These are phyloP conservation scores for Tachystola acroxantha DNA, from an alignment of 2,888 invertebrate species.

Conservation along the genomic window DNA sequence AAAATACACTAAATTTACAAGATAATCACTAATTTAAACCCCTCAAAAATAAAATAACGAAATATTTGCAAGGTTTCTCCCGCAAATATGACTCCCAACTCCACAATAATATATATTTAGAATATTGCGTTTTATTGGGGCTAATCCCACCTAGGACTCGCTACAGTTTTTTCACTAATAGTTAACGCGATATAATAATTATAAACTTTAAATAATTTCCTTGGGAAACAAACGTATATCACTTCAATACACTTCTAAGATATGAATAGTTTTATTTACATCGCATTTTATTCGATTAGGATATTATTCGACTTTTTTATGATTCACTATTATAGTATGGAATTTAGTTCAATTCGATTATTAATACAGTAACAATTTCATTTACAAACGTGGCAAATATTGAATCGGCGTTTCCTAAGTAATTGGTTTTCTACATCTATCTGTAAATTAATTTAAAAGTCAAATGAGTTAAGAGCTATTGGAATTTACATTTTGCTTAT, in stretches of 20 bases:
- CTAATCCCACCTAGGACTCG: conserved; percentile 34
- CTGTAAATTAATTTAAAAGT: too few relatives aligned
- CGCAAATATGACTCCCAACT: too few relatives aligned
- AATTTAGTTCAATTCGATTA: conserved; percentile 20
- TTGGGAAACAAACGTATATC: conserved; percentile 70
- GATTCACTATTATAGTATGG: conserved; percentile 4
- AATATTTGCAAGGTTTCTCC: too few relatives aligned
- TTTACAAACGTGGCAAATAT: neutral
- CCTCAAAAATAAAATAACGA: too few relatives aligned
- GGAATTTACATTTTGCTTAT: conserved; percentile 1
- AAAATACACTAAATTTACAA: too few relatives aligned
- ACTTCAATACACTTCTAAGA: conserved; percentile 70
- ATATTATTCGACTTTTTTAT: conserved; percentile 21
- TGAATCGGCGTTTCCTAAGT: neutral
- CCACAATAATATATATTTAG: neutral
- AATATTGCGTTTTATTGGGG: conserved; percentile 12
- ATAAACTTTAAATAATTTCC: conserved; percentile 71
- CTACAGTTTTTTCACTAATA: conserved; percentile 57
- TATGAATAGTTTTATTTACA: conserved; percentile 73
- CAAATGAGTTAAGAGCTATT: neutral
- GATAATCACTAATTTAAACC: too few relatives aligned
- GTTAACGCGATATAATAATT: conserved; percentile 52
- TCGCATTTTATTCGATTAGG: conserved; percentile 31
- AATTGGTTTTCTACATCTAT: too few relatives aligned
- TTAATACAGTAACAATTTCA: conserved; percentile 10